A percentile compares a stretch with the other conserved stretches of the same genome.
These are phyloP conservation scores for Muricea muricata DNA, from an alignment of 92 coral and sea anemone species.

Conservation along the genomic window DNA sequence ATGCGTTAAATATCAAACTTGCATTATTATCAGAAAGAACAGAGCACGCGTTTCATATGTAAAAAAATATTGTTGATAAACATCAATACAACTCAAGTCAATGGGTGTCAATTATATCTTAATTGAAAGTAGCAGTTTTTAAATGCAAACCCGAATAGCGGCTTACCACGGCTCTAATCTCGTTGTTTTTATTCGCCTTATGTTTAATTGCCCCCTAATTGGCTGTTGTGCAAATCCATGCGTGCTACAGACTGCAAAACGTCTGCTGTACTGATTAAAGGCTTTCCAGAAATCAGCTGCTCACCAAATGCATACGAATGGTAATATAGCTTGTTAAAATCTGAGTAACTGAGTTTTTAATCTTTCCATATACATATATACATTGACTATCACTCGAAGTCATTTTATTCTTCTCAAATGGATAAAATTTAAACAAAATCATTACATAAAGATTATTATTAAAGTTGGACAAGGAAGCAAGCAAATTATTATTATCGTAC, in stretches of 20 bases:
- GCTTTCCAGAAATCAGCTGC: constrained; percentile 20
- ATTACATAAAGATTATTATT: no score
- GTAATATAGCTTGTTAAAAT: neutral
- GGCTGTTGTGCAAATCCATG: neutral
- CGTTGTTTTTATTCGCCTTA: constrained; percentile 3
- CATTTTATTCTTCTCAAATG: no score
- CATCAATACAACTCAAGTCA: constrained; percentile 1
- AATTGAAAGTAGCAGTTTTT: constrained; percentile 43
- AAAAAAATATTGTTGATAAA: neutral
- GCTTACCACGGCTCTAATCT: constrained; percentile 5
- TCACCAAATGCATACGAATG: neutral
- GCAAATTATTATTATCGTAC: no score
- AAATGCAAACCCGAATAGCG: constrained; percentile 7
- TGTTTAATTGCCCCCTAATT: constrained; percentile 12
- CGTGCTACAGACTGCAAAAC: neutral
- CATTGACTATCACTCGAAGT: no score
- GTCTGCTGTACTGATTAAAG: neutral
- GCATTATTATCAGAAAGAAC: constrained; percentile 15
- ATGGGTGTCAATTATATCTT: constrained; percentile 33
- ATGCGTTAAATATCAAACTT: constrained; percentile 1
- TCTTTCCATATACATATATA: no score
- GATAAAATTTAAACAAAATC: no score
- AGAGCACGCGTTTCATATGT: constrained; percentile 10
- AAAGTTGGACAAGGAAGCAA: no score
- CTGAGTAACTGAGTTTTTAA: no score